These are phyloP conservation scores for Eilema griseolum DNA, from an alignment of 2,888 invertebrate species.

Conservation along the genomic window DNA sequence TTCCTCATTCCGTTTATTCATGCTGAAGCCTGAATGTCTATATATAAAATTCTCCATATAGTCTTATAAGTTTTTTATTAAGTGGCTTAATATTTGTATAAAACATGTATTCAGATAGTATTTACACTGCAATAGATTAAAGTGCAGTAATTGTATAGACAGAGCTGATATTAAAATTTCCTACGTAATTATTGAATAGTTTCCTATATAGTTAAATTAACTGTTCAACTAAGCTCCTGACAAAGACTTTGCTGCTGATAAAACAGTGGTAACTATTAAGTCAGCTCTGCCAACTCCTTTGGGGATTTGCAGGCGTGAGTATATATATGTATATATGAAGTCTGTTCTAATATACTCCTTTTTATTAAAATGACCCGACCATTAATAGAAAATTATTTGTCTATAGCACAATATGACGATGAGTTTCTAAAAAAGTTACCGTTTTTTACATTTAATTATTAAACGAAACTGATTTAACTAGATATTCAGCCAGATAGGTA, in stretches of 20 bases:
- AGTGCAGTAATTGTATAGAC: no score
- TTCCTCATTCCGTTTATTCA: no score
- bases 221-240: background rate
- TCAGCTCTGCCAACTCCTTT: no score
- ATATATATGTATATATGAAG: no score
- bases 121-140: background rate
- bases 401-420: background rate
- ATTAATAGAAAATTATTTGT: background rate
- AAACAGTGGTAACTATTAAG: background rate
- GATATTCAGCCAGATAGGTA: background rate
- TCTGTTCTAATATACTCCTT: background rate
- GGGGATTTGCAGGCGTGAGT: no score
- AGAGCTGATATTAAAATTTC: background rate
- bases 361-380: background rate
- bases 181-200: background rate
- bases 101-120: background rate
- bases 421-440: background rate
- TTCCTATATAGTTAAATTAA: background rate
- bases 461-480: background rate
- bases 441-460: background rate
- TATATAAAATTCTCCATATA: background rate
- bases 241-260: background rate
- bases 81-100: no score
- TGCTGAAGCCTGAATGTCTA: background rate
- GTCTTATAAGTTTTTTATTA: no score